These are phyloP conservation scores for Ephestia elutella DNA, from an alignment of 1,140 invertebrate genomes.

Conservation along the genomic window DNA sequence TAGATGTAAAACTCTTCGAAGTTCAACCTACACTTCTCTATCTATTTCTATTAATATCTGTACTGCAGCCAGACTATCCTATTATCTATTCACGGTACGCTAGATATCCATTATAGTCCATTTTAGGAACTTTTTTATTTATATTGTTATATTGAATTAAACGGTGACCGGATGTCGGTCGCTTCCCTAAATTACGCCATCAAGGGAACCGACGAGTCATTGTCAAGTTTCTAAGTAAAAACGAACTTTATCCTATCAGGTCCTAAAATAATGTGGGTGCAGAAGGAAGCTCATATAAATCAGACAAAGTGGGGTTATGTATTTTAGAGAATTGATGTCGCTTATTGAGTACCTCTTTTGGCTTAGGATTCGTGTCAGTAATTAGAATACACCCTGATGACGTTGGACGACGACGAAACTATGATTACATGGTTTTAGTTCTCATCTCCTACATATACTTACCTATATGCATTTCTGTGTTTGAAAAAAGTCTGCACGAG, in stretches of 20 bases:
- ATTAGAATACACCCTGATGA: no score
- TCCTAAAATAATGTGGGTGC: neutral
- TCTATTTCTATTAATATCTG: neutral
- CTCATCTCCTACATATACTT: no score
- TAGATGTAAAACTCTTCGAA: no score
- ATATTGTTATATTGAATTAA: slow-evolving; percentile 41
- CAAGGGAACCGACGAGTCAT: slow-evolving; percentile 35
- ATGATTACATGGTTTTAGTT: no score
- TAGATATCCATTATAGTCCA: slow-evolving; percentile 41
- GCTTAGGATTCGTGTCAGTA: no score
- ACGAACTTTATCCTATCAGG: slow-evolving; percentile 7
- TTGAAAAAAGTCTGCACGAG: no score
- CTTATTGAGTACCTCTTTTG: no score
- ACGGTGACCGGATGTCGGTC: slow-evolving; percentile 33
- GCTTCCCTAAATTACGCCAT: slow-evolving; percentile 42
- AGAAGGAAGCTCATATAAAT: neutral
- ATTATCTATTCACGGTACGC: slow-evolving; percentile 36
- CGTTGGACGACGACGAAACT: no score
- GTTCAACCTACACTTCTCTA: neutral
- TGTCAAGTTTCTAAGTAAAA: slow-evolving; percentile 25
- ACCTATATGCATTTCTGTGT: no score
- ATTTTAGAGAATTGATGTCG: no score
- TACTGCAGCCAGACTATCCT: slow-evolving; percentile 1
- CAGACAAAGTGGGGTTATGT: no score
- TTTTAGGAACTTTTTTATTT: slow-evolving; percentile 41